A percentile compares a stretch with the other conserved stretches of the same genome.
Evolutionary conservation across 2,888 invertebrate genomes (phyloP).

Genomic region (Sinodicranocentrus sp.): DNA sequence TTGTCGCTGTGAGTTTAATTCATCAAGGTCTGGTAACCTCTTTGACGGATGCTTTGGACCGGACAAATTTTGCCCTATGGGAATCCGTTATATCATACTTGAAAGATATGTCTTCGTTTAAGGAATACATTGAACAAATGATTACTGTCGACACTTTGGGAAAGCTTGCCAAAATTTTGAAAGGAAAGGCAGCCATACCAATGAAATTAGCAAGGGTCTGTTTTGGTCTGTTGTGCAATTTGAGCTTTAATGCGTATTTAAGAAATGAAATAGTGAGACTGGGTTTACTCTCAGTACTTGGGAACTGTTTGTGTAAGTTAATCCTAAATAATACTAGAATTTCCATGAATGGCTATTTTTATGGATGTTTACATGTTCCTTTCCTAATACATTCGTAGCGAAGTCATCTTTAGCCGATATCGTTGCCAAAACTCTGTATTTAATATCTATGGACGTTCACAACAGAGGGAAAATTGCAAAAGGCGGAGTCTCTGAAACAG

Average conservation of each 20-base stretch:
- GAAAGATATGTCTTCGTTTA: slow-evolving; percentile 58
- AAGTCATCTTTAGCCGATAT: slow-evolving; percentile 58
- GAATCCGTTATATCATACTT: slow-evolving; percentile 54
- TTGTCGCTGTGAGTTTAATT: slow-evolving; percentile 42
- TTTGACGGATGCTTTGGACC: slow-evolving; percentile 50
- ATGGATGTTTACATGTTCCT: background rate
- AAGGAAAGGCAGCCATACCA: slow-evolving; percentile 62
- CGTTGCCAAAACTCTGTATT: slow-evolving; percentile 58
- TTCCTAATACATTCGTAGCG: slow-evolving; percentile 20
- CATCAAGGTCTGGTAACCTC: slow-evolving; percentile 61
- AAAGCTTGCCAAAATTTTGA: slow-evolving; percentile 59
- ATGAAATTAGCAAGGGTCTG: slow-evolving; percentile 56
- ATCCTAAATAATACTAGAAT: background rate
- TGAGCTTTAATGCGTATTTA: slow-evolving; percentile 51
- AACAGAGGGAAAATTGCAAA: slow-evolving; percentile 48
- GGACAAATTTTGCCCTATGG: slow-evolving; percentile 51
- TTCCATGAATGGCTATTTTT: slow-evolving; percentile 4
- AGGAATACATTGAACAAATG: slow-evolving; percentile 63
- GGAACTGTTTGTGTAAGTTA: slow-evolving; percentile 65
- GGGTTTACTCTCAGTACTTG: slow-evolving; percentile 49
- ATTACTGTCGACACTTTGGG: slow-evolving; percentile 43
- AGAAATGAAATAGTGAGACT: slow-evolving; percentile 45
- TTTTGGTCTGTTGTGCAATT: slow-evolving; percentile 64
- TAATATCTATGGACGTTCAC: slow-evolving; percentile 59
- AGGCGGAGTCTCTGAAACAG: slow-evolving; percentile 44